Evolutionary conservation across 2,888 invertebrate genomes (phyloP), one percentile per base, ranked within the genome.

Genomic region (Athalia rosae): DNA sequence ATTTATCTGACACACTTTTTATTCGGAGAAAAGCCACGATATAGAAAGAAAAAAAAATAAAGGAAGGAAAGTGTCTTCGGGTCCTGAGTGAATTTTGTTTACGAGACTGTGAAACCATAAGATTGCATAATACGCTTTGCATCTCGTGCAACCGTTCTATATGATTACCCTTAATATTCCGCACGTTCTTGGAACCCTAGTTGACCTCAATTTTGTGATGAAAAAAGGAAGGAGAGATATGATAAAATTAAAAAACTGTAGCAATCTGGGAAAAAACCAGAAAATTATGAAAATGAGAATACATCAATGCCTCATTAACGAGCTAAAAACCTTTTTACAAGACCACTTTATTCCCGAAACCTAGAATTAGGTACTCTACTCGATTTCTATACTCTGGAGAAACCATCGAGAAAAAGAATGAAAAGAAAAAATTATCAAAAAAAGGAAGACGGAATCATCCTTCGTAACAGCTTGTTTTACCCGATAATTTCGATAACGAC

Each of bases 271-370:
- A 2, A 28, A 28, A 28, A 28, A 28, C 28, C 28, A 61, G 53
- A 41, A 84, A 71, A 85, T 87, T 85, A 86, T 84, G 84, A 85
- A 84, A 84, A 85, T 83, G 80, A 79, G 80, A 79, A 78, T 80
- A 81, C 81, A 81, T 81, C 78, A 82, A 79, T 83, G 84, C 78
- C 83, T 85, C 84, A 85, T 87, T 85, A 85, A 82, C 73, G 80
- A 61, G 78, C 79, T 85, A 82, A 82, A 80, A 81, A 79, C 79
- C 79, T 73, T 78, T 78, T 80, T 78, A 82, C 78, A 79, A 79
- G 79, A 76, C 79, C 78, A 81, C 77, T 81, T 81, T 78, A 77
- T 79, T 81, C 79, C 78, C 79, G 81, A 78, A 78, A 80, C 80
- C 81, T 81, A 64, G 76, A 81, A 83, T 83, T 83, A 28, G 28